A percentile compares a stretch with the other conserved stretches of the same genome.
Conservation (phyloP, 2,888 invertebrate species). For the Invenusta paracnida region DNA sequence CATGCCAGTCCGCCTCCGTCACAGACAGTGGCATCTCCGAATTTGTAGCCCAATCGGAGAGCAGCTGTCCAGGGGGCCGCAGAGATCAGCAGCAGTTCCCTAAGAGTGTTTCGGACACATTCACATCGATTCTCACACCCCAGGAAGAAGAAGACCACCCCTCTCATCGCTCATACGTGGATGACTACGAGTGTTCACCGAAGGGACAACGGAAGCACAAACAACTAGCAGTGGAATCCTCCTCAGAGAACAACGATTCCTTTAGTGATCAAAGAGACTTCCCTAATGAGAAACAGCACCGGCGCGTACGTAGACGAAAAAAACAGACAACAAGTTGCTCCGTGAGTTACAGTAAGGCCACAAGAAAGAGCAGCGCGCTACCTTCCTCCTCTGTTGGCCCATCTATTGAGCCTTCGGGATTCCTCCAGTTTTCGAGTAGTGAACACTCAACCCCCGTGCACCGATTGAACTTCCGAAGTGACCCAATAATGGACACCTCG, state of each 20-base stretch:
- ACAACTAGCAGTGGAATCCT: neutral
- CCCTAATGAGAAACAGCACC: neutral
- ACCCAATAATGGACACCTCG: neutral
- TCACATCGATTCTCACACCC: neutral
- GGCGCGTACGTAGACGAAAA: neutral
- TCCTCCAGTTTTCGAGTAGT: conserved; percentile 4
- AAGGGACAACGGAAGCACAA: neutral
- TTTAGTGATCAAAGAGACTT: neutral
- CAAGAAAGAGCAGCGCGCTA: neutral
- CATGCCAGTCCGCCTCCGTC: neutral
- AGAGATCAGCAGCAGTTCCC: neutral
- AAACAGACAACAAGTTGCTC: neutral
- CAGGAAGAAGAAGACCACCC: neutral
- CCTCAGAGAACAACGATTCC: neutral
- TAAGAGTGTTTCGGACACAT: conserved; percentile 3
- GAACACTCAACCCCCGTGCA: neutral
- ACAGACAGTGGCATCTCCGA: conserved; percentile 1
- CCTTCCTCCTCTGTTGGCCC: neutral
- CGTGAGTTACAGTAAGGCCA: neutral
- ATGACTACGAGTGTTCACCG: neutral
- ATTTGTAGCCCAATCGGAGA: neutral
- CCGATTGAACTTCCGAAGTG: neutral
- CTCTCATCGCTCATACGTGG: neutral
- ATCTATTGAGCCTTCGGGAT: neutral
- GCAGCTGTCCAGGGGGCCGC: neutral